A percentile compares a stretch with the other conserved stretches of the same genome.
Evolutionary conservation across 2,888 invertebrate species (phyloP).

Genomic region (Trilocha varians): DNA sequence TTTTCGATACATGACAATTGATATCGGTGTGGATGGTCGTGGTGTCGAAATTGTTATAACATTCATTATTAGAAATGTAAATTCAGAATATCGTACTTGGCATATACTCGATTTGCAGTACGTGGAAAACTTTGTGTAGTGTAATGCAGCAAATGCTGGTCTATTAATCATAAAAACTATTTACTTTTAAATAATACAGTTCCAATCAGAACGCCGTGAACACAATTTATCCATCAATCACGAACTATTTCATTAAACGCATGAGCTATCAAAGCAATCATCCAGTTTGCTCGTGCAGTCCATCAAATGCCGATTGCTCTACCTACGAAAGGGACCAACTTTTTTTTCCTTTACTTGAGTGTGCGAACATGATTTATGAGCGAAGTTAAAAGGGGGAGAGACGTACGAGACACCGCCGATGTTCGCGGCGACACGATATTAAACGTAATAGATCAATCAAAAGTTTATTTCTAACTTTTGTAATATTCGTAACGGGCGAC

Average conservation of each 20-base stretch:
- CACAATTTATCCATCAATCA: conserved; percentile 1
- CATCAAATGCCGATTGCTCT: conserved; percentile 4
- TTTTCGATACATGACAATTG: conserved; percentile 26
- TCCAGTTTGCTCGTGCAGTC: conserved; percentile 1
- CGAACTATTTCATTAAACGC: conserved; percentile 9
- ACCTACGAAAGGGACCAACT: conserved; percentile 4
- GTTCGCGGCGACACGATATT: conserved; percentile 6
- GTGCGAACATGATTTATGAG: conserved; percentile 12
- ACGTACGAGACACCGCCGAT: conserved; percentile 5
- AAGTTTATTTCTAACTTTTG: neutral
- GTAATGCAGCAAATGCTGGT: too few species aligned
- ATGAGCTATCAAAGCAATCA: neutral
- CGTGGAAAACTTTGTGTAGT: too few species aligned
- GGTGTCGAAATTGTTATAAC: too few species aligned
- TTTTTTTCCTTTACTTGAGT: conserved; percentile 5
- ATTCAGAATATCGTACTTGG: too few species aligned
- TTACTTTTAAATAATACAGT: neutral
- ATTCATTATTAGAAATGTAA: too few species aligned
- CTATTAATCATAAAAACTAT: neutral
- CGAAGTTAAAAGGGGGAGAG: conserved; percentile 8
- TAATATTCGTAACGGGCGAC: neutral
- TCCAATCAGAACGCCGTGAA: neutral
- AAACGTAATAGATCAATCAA: conserved; percentile 6
- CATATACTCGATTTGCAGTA: too few species aligned
- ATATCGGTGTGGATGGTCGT: conserved; percentile 22